Evolutionary conservation across 2,797 vertebrate species (phyloP), one percentile per base, ranked within the genome.

Genomic region (Pelochelys cantorii): DNA sequence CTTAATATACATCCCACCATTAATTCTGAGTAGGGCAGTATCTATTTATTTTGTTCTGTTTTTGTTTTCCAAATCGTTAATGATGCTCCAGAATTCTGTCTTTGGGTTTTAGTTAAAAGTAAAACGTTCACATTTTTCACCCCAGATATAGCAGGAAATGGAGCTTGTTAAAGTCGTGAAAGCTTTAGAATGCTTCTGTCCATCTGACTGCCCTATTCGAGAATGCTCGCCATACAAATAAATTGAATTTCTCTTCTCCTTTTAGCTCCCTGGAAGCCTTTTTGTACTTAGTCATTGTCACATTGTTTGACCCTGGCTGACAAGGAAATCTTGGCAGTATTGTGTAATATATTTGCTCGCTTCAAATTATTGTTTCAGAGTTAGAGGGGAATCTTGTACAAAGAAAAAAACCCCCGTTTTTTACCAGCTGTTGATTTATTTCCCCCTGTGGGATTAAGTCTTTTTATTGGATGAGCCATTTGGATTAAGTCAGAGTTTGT

Each of bases 211-310:
- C 22, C 79, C 65, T 86, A 4, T 62, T 82, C 88, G 79, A 85
- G 12, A 85, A 18, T 14, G 27, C 31, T 79, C 12, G 8, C 20
- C 14, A 55, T 77, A 91, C 37, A 52, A 77, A 27, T 27, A 77
- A 77, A 75, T 87, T 53, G 53, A 94, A 87, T 85, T 87, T 25
- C 0, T 80, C 53, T 93, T 5, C 89, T 90, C 12, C 42, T 89
- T 74, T 29, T 31, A 59, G 31, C 18, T 92, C 48, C 23, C 81
- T 81, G 31, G 1, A 37, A 92, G 20, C 20, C 12, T 11, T 89
- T 34, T 77, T 84, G 52, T 86, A 9, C 25, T 85, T 17, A 88
- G 53, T 14, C 12, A 23, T 11, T 79, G 59, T 62, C 71, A 83
- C 18, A 5, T 60, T 80, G 74, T 57, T 54, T 37, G 68, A 52